phyloP scores from a whole-genome alignment of 1,140 invertebrate genomes.

The Zaprionus taronus region DNA sequence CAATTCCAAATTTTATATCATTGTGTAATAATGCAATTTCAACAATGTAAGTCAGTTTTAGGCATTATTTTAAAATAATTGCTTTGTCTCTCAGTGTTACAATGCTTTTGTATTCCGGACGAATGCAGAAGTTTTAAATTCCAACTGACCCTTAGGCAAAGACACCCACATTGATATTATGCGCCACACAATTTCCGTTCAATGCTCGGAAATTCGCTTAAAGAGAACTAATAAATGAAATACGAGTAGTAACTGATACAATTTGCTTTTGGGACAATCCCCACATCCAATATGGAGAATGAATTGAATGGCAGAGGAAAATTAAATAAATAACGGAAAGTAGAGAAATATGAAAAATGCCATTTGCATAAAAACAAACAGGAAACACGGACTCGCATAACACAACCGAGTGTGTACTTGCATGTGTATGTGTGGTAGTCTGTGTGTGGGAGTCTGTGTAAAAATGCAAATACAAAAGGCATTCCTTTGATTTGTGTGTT shows the following conservation, averaged over 20 bases:
- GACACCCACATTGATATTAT: background rate
- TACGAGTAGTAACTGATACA: conserved; percentile 7
- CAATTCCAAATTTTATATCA: background rate
- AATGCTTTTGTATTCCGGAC: background rate
- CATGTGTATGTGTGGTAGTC: background rate
- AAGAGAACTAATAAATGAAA: background rate
- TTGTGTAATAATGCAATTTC: background rate
- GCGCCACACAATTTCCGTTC: background rate
- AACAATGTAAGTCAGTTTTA: background rate
- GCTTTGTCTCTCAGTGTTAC: background rate
- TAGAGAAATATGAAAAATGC: conserved; percentile 21
- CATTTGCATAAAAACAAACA: conserved; percentile 68
- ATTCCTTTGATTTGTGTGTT: conserved; percentile 22
- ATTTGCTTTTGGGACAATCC: conserved; percentile 2
- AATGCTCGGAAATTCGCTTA: background rate
- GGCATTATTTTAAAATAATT: conserved; percentile 9
- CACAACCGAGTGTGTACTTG: background rate
- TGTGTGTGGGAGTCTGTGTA: conserved; percentile 1
- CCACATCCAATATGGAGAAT: conserved; percentile 14
- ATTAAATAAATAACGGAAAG: conserved; percentile 28
- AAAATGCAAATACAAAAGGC: conserved; percentile 26
- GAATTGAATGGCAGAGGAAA: conserved; percentile 11
- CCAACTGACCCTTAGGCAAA: background rate
- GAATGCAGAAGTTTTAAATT: conserved; percentile 3
- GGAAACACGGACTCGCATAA: conserved; percentile 15